These are phyloP conservation scores for Leguminivora glycinivorella DNA, from an alignment of 1,140 invertebrate species.

Conservation along the genomic window DNA sequence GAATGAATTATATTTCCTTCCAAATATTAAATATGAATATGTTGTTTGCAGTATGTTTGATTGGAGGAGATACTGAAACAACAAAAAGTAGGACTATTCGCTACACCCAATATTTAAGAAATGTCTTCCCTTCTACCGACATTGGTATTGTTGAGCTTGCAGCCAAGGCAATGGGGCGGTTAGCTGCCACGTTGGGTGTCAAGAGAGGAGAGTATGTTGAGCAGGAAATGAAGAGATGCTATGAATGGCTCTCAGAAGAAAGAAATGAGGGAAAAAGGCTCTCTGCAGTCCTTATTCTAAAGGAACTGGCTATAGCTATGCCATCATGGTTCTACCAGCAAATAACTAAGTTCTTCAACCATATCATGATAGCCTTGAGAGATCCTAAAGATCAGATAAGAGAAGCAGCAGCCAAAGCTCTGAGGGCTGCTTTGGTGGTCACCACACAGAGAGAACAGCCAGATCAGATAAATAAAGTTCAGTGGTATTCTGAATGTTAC, in stretches of 20 bases:
- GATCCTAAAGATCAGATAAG: slow-evolving; percentile 95
- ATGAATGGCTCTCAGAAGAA: slow-evolving; percentile 95
- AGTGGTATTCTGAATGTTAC: slow-evolving; percentile 95
- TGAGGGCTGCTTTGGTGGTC: slow-evolving; percentile 95
- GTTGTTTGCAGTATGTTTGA: slow-evolving; percentile 87
- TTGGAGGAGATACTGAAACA: slow-evolving; percentile 94
- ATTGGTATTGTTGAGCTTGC: slow-evolving; percentile 95
- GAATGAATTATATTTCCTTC: too few relatives aligned
- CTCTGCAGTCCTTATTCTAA: slow-evolving; percentile 94
- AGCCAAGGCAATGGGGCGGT: slow-evolving; percentile 94
- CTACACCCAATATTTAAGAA: slow-evolving; percentile 95
- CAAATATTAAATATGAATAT: neutral
- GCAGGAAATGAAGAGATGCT: slow-evolving; percentile 95
- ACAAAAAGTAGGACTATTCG: slow-evolving; percentile 92
- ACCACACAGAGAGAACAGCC: slow-evolving; percentile 95
- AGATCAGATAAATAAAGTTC: slow-evolving; percentile 92
- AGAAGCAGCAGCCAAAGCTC: slow-evolving; percentile 94
- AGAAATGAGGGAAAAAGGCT: slow-evolving; percentile 93
- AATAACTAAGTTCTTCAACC: slow-evolving; percentile 96
- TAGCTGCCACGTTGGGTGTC: slow-evolving; percentile 93
- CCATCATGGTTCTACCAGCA: slow-evolving; percentile 99
- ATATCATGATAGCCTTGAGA: slow-evolving; percentile 94
- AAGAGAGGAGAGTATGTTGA: slow-evolving; percentile 97
- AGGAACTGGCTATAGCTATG: slow-evolving; percentile 96
- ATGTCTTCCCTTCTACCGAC: slow-evolving; percentile 93